These are phyloP conservation scores for Gonatopus flavifemur DNA, from an alignment of 1,140 invertebrate species.

Conservation along the genomic window DNA sequence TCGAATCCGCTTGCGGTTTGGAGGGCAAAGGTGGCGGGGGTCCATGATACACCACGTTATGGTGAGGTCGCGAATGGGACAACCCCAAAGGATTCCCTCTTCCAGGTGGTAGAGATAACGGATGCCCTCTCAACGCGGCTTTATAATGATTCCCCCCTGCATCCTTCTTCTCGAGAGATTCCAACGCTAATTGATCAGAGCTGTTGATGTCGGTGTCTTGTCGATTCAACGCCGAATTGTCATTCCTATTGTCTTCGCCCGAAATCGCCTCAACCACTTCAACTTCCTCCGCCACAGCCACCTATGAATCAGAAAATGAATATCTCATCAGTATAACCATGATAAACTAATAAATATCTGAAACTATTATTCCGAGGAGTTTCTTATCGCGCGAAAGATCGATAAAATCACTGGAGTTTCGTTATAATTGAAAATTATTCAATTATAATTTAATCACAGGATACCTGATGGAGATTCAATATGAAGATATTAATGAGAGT, in stretches of 20 bases:
- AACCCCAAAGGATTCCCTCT: constrained; percentile 55
- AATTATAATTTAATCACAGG: too few relatives aligned
- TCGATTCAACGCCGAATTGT: constrained; percentile 38
- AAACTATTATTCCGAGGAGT: too few relatives aligned
- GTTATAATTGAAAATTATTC: too few relatives aligned
- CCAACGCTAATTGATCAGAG: constrained; percentile 68
- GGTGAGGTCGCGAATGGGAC: constrained; percentile 53
- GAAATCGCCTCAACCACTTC: constrained; percentile 67
- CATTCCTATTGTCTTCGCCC: constrained; percentile 60
- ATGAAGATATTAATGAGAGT: too few relatives aligned
- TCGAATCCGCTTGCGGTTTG: constrained; percentile 54
- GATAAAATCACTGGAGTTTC: too few relatives aligned
- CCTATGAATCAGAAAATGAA: too few relatives aligned
- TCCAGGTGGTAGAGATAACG: constrained; percentile 57
- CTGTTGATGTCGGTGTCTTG: constrained; percentile 44
- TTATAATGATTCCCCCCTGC: constrained; percentile 51
- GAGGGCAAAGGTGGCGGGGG: constrained; percentile 64
- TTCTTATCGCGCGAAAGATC: too few relatives aligned
- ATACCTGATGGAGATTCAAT: too few relatives aligned
- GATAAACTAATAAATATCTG: too few relatives aligned
- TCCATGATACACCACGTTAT: constrained; percentile 67
- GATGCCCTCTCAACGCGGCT: constrained; percentile 60
- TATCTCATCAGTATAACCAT: too few relatives aligned
- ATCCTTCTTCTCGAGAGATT: constrained; percentile 65
- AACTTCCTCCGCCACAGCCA: constrained; percentile 62